Evolutionary conservation across 2,888 invertebrate genomes (phyloP), one percentile per base, ranked within the genome.

Genomic region (Myathropa florea): DNA sequence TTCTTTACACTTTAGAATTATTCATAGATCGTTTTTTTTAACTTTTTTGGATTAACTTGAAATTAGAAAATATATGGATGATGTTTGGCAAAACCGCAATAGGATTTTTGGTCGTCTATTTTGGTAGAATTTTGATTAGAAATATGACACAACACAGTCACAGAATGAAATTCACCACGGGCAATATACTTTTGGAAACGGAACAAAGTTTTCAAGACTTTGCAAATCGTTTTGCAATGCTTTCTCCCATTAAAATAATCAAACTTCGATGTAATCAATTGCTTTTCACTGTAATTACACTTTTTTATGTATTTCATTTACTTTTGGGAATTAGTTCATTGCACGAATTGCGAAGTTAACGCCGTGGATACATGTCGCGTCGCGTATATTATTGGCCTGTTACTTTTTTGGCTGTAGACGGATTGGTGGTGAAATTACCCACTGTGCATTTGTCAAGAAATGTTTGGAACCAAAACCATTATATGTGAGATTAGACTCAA

Each of bases 81-180:
- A 73, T 67, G 10, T 78, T 76, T 75, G 55, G 57, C 53, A 46
- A 68, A 70, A 75, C 75, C 68, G 63, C 46, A 61, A 71, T 68
- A 26, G 39, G 67, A 55, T 59, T 71, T 76, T 61, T 72, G 53
- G 82, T 70, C 57, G 57, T 83, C 75, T 83, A 78, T 83, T 86
- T 86, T 78, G 83, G 82, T 70, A 57, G 57, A 85, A 68, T 81
- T 77, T 82, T 78, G 57, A 64, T 81, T 64, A 60, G 53, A 82
- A 78, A 83, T 79, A 86, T 86, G 86, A 86, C 86, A 86, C 83
- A 86, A 83, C 83, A 86, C 82, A 86, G 65, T 59, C 55, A 59
- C 60, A 67, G 23, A 23, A 57, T 61, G 68, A 71, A 83, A 86
- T 86, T 86, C 86, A 86, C 86, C 86, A 86, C 77, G 33, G 46